Percentiles rank a stretch among this genome's conserved stretches.
These are phyloP conservation scores for Holothuria scabra DNA, from an alignment of 53 echinoderm and acorn worm species.

Conservation along the genomic window DNA sequence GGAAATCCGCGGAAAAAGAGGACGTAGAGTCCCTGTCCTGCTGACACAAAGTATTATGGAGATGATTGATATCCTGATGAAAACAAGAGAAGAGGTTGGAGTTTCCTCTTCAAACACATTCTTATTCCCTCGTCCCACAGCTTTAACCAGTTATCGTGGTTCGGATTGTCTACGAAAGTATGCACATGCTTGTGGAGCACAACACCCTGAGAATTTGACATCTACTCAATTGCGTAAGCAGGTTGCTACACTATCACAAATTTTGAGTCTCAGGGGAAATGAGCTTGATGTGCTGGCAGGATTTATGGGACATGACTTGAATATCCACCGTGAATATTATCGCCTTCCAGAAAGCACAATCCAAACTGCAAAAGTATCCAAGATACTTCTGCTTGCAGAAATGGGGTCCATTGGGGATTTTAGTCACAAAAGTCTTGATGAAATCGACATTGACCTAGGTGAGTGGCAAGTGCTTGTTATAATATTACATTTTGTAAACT, in stretches of 20 bases:
- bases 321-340: slow-evolving; percentile 63
- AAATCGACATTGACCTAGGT: slow-evolving; percentile 30
- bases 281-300: slow-evolving; percentile 60
- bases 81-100: too few relatives aligned
- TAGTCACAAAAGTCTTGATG: slow-evolving; percentile 60
- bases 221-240: slow-evolving; percentile 27
- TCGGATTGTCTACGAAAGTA: neutral
- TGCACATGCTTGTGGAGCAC: neutral
- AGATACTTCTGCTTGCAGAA: too few relatives aligned
- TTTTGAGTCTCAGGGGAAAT: slow-evolving; percentile 58
- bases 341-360: slow-evolving; percentile 56
- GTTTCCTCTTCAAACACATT: too few relatives aligned
- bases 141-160: too few relatives aligned
- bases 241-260: slow-evolving; percentile 52
- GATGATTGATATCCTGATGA: too few relatives aligned
- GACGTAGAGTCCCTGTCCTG: too few relatives aligned
- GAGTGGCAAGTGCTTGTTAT: neutral
- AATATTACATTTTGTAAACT: too few relatives aligned
- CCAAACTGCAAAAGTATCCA: slow-evolving; percentile 52
- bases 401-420: slow-evolving; percentile 34
- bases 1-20: too few relatives aligned
- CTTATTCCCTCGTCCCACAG: too few relatives aligned
- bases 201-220: neutral
- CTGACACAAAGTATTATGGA: too few relatives aligned
- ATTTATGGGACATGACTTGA: slow-evolving; percentile 66